phyloP scores from a whole-genome alignment of 2,888 invertebrate species.

The Incurvaria masculella region DNA sequence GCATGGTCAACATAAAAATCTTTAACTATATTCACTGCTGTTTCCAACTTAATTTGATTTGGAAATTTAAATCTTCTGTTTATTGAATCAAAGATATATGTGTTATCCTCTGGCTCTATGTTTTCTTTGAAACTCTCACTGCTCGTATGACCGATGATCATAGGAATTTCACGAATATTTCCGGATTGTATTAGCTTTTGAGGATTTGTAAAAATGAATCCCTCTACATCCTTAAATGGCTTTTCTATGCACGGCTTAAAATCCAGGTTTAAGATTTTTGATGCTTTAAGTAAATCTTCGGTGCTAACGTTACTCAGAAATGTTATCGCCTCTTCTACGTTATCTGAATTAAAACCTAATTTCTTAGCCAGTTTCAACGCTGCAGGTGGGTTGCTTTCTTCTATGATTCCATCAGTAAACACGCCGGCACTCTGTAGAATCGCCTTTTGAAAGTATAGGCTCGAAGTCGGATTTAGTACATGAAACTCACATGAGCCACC shows the following conservation, averaged over 20 bases:
- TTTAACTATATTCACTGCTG: not conserved
- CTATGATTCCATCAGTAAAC: constrained; percentile 34
- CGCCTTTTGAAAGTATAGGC: constrained; percentile 38
- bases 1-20: not conserved
- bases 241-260: constrained; percentile 39
- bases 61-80: not conserved
- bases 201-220: constrained; percentile 36
- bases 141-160: constrained; percentile 39
- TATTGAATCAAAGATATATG: not conserved
- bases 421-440: constrained; percentile 44
- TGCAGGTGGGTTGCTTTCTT: constrained; percentile 29
- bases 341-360: constrained; percentile 33
- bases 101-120: too few relatives aligned
- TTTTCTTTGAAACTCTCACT: constrained; percentile 20
- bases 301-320: constrained; percentile 30
- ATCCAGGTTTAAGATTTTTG: constrained; percentile 26
- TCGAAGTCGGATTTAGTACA: constrained; percentile 32
- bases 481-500: constrained; percentile 36
- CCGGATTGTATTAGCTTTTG: constrained; percentile 30
- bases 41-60: not conserved
- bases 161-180: constrained; percentile 34
- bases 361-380: constrained; percentile 34
- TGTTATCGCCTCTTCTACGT: constrained; percentile 31
- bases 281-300: constrained; percentile 32
- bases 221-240: constrained; percentile 38